Evolutionary conservation across 1,140 invertebrate genomes (phyloP).

Genomic region (Trichogramma pretiosum): DNA sequence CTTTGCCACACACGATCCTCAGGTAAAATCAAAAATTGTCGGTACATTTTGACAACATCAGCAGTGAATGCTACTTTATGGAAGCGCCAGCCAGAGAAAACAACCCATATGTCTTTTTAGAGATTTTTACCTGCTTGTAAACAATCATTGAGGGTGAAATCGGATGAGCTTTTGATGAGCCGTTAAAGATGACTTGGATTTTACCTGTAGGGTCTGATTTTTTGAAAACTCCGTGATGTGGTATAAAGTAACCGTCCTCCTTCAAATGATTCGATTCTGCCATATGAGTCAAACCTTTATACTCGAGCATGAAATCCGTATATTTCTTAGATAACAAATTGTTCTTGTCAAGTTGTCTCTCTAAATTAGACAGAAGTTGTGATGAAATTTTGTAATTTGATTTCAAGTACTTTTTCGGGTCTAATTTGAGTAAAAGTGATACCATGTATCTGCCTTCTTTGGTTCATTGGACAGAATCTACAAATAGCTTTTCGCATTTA

Average conservation of each 20-base stretch:
- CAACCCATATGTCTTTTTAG: neutral
- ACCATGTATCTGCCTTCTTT: neutral
- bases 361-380: neutral
- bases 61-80: slow-evolving; percentile 6
- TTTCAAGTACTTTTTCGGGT: neutral
- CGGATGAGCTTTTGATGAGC: neutral
- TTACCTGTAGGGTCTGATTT: neutral
- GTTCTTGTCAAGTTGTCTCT: neutral
- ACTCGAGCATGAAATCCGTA: neutral
- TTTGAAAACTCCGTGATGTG: neutral
- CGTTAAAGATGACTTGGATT: neutral
- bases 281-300: neutral
- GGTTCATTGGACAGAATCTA: neutral
- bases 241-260: neutral
- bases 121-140: neutral
- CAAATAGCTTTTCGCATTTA: neutral
- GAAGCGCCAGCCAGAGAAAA: slow-evolving; percentile 3
- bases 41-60: slow-evolving; percentile 8
- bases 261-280: neutral
- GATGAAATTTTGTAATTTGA: neutral
- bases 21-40: slow-evolving; percentile 3
- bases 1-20: slow-evolving; percentile 2
- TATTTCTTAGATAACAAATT: neutral
- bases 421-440: neutral
- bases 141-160: neutral